These are phyloP conservation scores for Penaeus indicus DNA, from an alignment of 1,140 invertebrate species.

Conservation along the genomic window DNA sequence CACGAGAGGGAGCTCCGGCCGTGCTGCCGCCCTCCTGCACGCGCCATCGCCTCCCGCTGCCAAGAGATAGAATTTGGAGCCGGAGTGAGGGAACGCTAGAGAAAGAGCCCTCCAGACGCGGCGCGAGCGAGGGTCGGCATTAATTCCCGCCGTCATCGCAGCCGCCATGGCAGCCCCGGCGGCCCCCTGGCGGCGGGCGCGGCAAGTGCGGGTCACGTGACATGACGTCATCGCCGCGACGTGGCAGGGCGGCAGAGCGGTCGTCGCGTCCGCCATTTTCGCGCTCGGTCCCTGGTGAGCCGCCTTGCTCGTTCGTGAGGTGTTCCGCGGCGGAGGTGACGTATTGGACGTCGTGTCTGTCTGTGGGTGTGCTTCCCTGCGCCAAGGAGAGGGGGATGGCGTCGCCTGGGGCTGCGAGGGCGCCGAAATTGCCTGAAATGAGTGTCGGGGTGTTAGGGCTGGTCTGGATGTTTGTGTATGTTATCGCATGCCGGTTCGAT, in stretches of 20 bases:
- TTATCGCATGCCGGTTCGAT: constrained; percentile 27
- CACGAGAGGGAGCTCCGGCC: no score
- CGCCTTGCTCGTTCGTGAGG: constrained; percentile 1
- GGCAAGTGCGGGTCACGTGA: constrained; percentile 17
- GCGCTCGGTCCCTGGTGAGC: not conserved
- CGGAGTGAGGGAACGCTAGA: no score
- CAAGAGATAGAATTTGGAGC: no score
- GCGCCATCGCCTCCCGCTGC: no score
- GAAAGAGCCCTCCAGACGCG: no score
- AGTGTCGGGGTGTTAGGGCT: not conserved
- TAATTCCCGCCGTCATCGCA: no score
- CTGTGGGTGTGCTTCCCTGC: not conserved
- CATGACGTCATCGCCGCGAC: constrained; percentile 27
- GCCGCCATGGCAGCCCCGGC: not conserved
- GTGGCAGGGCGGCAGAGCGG: constrained; percentile 14
- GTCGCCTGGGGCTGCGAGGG: no score
- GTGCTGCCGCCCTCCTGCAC: no score
- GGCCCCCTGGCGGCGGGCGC: constrained; percentile 8
- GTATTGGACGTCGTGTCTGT: not conserved
- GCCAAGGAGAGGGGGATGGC: no score
- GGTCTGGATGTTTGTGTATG: constrained; percentile 19
- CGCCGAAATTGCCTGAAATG: no score
- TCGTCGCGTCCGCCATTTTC: constrained; percentile 10
- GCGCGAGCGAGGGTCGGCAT: no score
- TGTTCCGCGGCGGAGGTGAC: not conserved